These are phyloP conservation scores for Hephaestus fuliginosus DNA, from an alignment of 2,797 vertebrate genomes.

Conservation along the genomic window DNA sequence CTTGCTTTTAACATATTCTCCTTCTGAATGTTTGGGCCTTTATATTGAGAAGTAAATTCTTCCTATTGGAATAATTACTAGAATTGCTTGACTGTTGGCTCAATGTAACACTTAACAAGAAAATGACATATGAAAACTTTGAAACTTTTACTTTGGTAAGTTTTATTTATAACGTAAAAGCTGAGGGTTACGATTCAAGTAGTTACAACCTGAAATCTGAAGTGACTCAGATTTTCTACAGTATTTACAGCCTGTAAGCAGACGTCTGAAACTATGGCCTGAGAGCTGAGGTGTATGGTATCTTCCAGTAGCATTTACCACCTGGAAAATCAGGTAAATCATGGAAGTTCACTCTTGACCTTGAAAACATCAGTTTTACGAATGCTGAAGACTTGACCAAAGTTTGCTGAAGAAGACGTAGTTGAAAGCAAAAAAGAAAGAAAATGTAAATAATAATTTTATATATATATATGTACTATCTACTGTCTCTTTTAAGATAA, in stretches of 20 bases:
- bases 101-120: neutral
- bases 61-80: neutral
- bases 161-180: neutral
- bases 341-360: neutral
- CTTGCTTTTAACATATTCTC: too few relatives aligned
- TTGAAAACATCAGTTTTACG: neutral
- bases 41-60: neutral
- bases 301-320: neutral
- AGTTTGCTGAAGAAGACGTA: neutral
- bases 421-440: neutral
- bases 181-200: neutral
- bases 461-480: neutral
- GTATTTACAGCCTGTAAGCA: neutral
- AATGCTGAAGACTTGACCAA: neutral
- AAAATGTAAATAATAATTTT: neutral
- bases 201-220: neutral
- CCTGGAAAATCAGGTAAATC: neutral
- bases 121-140: neutral
- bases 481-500: neutral
- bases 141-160: neutral
- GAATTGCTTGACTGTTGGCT: neutral
- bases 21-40: neutral
- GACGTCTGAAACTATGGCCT: too few relatives aligned
- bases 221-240: neutral
- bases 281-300: too few relatives aligned